Evolutionary conservation across 2,888 invertebrate genomes (phyloP), one percentile per base, ranked within the genome.

Genomic region (Phorcus lineatus): DNA sequence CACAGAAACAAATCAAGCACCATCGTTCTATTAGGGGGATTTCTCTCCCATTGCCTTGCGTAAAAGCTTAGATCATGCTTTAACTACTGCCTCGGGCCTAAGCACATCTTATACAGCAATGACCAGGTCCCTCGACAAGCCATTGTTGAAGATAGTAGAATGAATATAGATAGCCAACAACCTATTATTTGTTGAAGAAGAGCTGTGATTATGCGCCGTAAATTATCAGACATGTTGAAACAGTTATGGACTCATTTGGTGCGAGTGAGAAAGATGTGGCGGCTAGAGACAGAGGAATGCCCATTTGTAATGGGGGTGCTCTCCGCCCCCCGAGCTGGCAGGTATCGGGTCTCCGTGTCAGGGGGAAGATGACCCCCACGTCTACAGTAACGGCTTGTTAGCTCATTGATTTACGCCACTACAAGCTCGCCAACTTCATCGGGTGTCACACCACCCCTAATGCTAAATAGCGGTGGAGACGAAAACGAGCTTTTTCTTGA

Each of bases 51-150:
- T 62, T 28, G 62, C 62, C 62, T 62, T 62, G 62, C 62, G 62
- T 62, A 62, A 62, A 62, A 28, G 62, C 62, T 62, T 62, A 62
- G 62, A 62, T 62, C 24, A 62, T 62, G 62, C 62, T 62, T 62
- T 62, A 62, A 62, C 62, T 28, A 62, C 62, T 62, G 62, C 62
- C 62, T 62, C 28, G 28, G 62, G 62, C 62, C 28, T 24, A 62
- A 62, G 28, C 28, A 13, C 24, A 62, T 62, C 62, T 62, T 28
- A 28, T 13, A 24, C 28, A 7, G 62, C 28, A 62, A 62, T 28
- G 62, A 62, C 62, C 62, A 47, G 62, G 24, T 62, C 28, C 62
- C 62, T 62, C 24, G 62, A 16, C 62, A 24, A 62, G 17, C 62
- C 28, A 62, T 62, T 62, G 62, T 62, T 16, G 17, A 28, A 62